Conservation (phyloP, 1,140 invertebrate species). For the Battus philenor region DNA sequence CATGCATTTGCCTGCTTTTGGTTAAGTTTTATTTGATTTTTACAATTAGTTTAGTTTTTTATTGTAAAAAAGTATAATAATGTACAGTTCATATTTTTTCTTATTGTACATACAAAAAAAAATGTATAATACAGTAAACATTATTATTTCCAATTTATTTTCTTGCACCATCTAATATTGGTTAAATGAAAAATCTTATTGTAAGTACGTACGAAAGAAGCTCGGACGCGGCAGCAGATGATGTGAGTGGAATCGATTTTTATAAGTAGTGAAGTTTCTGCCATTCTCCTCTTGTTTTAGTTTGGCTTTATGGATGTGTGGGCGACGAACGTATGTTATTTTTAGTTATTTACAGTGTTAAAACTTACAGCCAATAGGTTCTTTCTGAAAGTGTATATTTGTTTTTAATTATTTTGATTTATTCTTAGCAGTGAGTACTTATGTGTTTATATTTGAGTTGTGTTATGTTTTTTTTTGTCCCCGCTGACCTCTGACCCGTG, state of each 20-base stretch:
- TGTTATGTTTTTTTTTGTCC: conserved; percentile 73
- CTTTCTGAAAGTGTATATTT: conserved; percentile 51
- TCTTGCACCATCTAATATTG: conserved; percentile 87
- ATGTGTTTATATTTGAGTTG: conserved; percentile 74
- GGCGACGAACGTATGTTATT: conserved; percentile 45
- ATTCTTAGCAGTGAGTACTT: conserved; percentile 69
- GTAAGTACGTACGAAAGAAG: conserved; percentile 82
- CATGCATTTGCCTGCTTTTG: conserved; percentile 80
- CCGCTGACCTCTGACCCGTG: conserved; percentile 76
- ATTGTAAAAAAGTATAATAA: conserved; percentile 73
- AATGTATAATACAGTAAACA: conserved; percentile 78
- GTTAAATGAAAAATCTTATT: conserved; percentile 86
- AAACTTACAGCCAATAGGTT: conserved; percentile 30
- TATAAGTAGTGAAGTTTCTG: conserved; percentile 37
- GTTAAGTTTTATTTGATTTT: conserved; percentile 68
- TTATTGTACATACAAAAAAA: conserved; percentile 74
- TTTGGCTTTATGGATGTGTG: conserved; percentile 66
- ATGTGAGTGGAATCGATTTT: conserved; percentile 40
- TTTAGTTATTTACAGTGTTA: conserved; percentile 27
- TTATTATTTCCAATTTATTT: conserved; percentile 83
- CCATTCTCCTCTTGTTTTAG: conserved; percentile 59
- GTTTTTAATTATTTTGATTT: conserved; percentile 61
- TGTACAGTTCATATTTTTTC: conserved; percentile 71
- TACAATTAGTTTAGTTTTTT: conserved; percentile 75
- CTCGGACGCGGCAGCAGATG: conserved; percentile 44